Evolutionary conservation across 2,888 invertebrate genomes (phyloP), one percentile per base, ranked within the genome.

Genomic region (Mayetiola destructor): DNA sequence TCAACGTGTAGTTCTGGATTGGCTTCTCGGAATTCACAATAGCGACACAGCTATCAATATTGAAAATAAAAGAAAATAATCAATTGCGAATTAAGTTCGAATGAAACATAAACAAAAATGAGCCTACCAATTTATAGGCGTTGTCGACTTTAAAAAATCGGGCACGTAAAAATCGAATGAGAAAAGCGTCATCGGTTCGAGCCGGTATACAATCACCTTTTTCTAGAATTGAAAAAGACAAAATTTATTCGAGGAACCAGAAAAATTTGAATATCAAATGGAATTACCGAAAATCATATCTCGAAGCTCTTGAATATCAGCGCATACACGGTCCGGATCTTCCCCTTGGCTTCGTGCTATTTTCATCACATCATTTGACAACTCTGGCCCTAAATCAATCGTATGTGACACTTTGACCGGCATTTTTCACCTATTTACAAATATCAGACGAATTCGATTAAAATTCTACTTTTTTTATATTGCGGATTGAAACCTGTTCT

Each of bases 201-300:
- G 84, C 81, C 3, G 84, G 86, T 55, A 74, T 76, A 67, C 82
- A 86, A 65, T 85, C 85, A 35, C 86, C 85, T 60, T 80, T 79
- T 67, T 85, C 88, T 86, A 73, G 20, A 27, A 23, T 18, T 37
- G n/a, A 32, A 21, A 53, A 21, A 53, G 16, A 27, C n/a, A 16
- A 14, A 4, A 39, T 39, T 18, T 39, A 16, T n/a, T 12, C 8
- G 6, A 23, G 21, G 39, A 12, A 55, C n/a, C 8, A 5, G 20
- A n/a, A 27, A 37, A 53, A 21, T 39, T 14, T n/a, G 54, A 55
- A 39, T 39, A 52, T 57, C 35, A 36, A 55, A 48, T 16, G 62
- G 12, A 18, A 71, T 67, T 70, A 86, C 86, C 85, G 66, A 80
- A 81, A 64, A 88, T 84, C 76, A 85, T 77, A 65, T 83, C 83